Evolutionary conservation across 1,140 invertebrate genomes (phyloP).

Genomic region (Drosophila kepulauana): DNA sequence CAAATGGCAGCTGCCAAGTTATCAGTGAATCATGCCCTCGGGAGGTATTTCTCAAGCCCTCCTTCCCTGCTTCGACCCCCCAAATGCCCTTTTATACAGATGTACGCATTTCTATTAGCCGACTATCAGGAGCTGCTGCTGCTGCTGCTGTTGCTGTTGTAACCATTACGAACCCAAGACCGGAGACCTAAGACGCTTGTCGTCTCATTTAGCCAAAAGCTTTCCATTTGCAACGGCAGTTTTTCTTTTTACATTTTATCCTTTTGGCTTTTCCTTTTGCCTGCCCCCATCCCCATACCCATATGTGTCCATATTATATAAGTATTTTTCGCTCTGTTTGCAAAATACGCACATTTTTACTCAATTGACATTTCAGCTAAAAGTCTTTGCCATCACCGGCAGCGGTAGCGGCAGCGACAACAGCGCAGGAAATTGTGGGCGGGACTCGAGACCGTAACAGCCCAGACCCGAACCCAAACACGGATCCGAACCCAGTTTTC

Average conservation of each 20-base stretch:
- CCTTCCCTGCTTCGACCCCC: slow-evolving; percentile 18
- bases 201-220: slow-evolving; percentile 50
- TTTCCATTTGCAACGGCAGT: slow-evolving; percentile 37
- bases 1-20: slow-evolving; percentile 41
- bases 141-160: background rate
- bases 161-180: slow-evolving; percentile 21
- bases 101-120: slow-evolving; percentile 48
- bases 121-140: slow-evolving; percentile 33
- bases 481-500: background rate
- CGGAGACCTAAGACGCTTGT: slow-evolving; percentile 16
- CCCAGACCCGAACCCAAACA: background rate
- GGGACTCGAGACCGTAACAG: slow-evolving; percentile 21
- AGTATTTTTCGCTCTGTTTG: slow-evolving; percentile 53
- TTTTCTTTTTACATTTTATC: slow-evolving; percentile 26
- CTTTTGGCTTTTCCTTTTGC: slow-evolving; percentile 15
- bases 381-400: slow-evolving; percentile 42
- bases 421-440: slow-evolving; percentile 35
- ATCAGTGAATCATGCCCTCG: slow-evolving; percentile 48
- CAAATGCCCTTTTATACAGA: background rate
- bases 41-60: slow-evolving; percentile 21
- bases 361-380: slow-evolving; percentile 60
- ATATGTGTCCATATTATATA: slow-evolving; percentile 26
- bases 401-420: background rate
- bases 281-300: slow-evolving; percentile 2
- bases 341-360: slow-evolving; percentile 61